Base-by-base conservation (phyloP, 37 sponge, comb jelly and placozoan genomes). In the Halisarca cf. caerulea region DNA sequence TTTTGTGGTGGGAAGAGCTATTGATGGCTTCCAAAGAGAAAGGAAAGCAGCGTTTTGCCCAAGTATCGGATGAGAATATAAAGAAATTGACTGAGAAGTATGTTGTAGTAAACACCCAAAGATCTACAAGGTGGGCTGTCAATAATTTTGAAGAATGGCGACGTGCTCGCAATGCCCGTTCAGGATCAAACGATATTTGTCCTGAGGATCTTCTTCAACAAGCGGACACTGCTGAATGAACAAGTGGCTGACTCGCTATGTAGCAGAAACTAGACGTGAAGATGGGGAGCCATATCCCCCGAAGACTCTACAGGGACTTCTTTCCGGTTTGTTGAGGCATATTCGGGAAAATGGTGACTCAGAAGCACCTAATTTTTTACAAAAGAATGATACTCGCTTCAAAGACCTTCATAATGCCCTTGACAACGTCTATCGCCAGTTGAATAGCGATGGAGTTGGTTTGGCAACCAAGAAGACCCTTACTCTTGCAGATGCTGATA, bases 391-490 rank as follows among this genome's bases (percentile, higher is more conserved):
- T 71, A 23, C 30, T 30, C 72, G 40, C 72, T 71, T 71, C 72
- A 71, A 71, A 39, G 23, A 30, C 32, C 72, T 71, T 23, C 40
- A 71, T 39, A 71, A 71, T 71, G 72, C 72, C 72, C 14, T 71
- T 7, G 72, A 71, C 72, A 71, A 71, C 32, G 72, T 71, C 32
- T 71, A 71, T 37, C 72, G 72, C 72, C 20, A 71, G 14, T 30
- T 71, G 32, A 23, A 30, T 71, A 9, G 72, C 72, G 7, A 71
- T 35, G 72, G 72, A 33, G 32, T 38, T 15, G 72, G 72, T 20
- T 8, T 71, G 28, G 5, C 24, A 27, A 61, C 64, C 24, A 61
- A 61, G 6, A 28, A 23, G 30, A 27, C 64, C 5, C 28, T 23
- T 20, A 61, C 23, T 61, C 30, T 61, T 5, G 15, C 64, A 23